phyloP scores from a whole-genome alignment of 1,140 invertebrate species.

The Gonioctena quinquepunctata region DNA sequence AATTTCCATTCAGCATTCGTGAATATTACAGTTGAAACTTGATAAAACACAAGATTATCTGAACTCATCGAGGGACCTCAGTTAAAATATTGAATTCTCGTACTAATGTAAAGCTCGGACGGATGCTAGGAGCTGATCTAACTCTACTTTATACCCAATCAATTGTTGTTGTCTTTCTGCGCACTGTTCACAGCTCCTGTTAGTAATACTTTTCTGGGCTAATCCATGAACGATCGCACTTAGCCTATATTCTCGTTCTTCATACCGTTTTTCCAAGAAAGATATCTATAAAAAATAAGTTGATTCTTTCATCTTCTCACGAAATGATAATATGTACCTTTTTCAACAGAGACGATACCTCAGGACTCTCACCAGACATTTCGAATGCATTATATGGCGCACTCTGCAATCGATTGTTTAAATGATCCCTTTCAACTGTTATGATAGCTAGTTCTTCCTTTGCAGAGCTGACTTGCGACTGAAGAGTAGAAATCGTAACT shows the following conservation, averaged over 20 bases:
- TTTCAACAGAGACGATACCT: conserved; percentile 21
- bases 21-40: too few species aligned
- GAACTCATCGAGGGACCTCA: too few species aligned
- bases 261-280: conserved; percentile 53
- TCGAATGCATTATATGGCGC: neutral
- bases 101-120: conserved; percentile 47
- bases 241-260: conserved; percentile 54
- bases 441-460: conserved; percentile 62
- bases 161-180: conserved; percentile 51
- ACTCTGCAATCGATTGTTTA: conserved; percentile 56
- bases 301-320: too few species aligned
- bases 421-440: conserved; percentile 63
- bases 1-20: too few species aligned
- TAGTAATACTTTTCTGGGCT: conserved; percentile 50
- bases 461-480: conserved; percentile 59
- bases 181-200: conserved; percentile 51
- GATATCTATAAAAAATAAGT: conserved; percentile 49
- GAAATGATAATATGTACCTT: conserved; percentile 16
- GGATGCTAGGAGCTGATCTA: conserved; percentile 52
- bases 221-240: conserved; percentile 51
- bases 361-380: conserved; percentile 9
- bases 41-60: too few species aligned
- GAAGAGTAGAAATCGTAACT: conserved; percentile 61
- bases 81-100: too few species aligned
- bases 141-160: conserved; percentile 52